Conservation (phyloP, 2,888 invertebrate genomes). For the Orchesella flavescens region DNA sequence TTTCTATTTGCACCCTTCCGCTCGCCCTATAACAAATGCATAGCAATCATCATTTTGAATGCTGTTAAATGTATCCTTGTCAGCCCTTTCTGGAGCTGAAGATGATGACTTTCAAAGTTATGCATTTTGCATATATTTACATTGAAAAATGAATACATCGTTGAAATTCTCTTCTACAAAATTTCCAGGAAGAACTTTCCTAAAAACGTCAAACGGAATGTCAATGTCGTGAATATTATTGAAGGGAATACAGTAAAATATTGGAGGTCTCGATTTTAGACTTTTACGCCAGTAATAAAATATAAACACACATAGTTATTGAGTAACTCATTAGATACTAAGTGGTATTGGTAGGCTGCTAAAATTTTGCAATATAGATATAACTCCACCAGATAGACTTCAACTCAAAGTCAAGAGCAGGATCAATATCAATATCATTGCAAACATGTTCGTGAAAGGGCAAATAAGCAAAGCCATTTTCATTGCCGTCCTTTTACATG, state of each 20-base stretch:
- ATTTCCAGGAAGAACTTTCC: neutral
- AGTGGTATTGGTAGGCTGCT: no score
- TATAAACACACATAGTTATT: no score
- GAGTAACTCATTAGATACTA: no score
- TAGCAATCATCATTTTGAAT: slow-evolving; percentile 52
- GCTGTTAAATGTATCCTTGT: slow-evolving; percentile 51
- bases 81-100: neutral
- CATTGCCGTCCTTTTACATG: slow-evolving; percentile 23
- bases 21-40: slow-evolving; percentile 14
- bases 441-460: neutral
- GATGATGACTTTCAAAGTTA: slow-evolving; percentile 21
- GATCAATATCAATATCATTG: neutral
- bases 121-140: neutral
- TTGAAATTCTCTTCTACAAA: no score
- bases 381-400: no score
- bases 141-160: neutral
- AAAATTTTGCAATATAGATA: no score
- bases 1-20: neutral
- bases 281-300: no score
- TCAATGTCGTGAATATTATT: no score
- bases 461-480: slow-evolving; percentile 16
- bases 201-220: neutral
- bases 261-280: no score
- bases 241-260: no score
- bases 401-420: no score